A percentile compares a stretch with the other conserved stretches of the same genome.
Conservation (phyloP, 1,140 invertebrate genomes). For the Cherax destructor region DNA sequence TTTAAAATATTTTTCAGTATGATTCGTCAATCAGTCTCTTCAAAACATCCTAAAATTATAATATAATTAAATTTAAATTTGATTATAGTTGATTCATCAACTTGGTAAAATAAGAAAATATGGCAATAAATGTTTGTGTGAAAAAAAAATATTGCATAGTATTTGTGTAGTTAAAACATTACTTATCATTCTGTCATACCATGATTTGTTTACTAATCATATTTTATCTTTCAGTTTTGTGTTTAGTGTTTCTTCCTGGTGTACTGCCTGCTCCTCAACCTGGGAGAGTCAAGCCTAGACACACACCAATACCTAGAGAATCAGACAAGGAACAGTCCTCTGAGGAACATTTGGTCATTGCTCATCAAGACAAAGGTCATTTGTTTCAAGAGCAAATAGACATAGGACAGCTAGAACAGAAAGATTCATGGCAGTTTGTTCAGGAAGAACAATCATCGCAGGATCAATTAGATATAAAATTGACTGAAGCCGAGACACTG, state of each 20-base stretch:
- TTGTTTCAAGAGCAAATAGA: background rate
- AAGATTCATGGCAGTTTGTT: background rate
- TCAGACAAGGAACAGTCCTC: background rate
- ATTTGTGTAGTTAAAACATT: no score
- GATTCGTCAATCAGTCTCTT: no score
- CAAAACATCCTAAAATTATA: no score
- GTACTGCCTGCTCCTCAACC: slow-evolving; percentile 5
- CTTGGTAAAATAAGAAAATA: no score
- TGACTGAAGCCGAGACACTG: background rate
- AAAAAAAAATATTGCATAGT: no score
- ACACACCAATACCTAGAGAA: background rate
- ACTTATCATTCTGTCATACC: background rate
- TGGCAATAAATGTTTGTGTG: no score
- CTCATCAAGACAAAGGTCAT: background rate
- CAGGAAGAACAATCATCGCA: background rate
- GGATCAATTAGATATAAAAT: background rate
- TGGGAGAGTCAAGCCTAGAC: background rate
- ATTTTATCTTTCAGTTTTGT: background rate
- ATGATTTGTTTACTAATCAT: background rate
- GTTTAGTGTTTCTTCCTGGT: background rate
- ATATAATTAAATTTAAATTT: no score
- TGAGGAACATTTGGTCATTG: background rate
- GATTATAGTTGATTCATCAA: no score
- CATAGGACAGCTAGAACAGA: background rate
- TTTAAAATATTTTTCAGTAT: no score